Conservation (phyloP, 2,113 vertebrate species). For the Pelobates fuscus region DNA sequence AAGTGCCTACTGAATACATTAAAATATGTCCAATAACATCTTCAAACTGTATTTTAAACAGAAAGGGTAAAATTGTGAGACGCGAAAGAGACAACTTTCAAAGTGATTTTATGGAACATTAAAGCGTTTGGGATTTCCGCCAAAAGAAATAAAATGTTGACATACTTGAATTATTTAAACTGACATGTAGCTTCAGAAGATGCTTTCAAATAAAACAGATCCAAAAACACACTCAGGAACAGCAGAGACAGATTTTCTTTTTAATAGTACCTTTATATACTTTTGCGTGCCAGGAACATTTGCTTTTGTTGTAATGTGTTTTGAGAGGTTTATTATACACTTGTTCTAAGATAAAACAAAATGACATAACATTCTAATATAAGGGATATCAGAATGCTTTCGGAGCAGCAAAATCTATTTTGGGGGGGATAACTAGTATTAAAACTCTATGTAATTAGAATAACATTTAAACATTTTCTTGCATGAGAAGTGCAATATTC, state of each 20-base stretch:
- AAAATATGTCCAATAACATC: conserved; percentile 15
- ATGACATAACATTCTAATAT: too few relatives aligned
- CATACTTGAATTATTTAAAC: conserved; percentile 43
- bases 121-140: conserved; percentile 31
- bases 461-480: too few relatives aligned
- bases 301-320: neutral
- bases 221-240: conserved; percentile 10
- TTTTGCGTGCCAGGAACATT: conserved; percentile 5
- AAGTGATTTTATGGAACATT: conserved; percentile 28
- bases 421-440: too few relatives aligned
- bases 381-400: too few relatives aligned
- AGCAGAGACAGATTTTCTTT: neutral
- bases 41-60: conserved; percentile 4
- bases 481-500: too few relatives aligned
- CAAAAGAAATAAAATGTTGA: conserved; percentile 41
- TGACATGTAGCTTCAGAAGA: conserved; percentile 30
- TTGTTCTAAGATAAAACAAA: too few relatives aligned
- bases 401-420: too few relatives aligned
- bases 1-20: conserved; percentile 5
- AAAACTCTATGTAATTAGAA: too few relatives aligned
- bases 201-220: conserved; percentile 27
- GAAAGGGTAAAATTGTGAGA: neutral
- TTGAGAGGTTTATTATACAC: neutral
- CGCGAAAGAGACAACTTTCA: conserved; percentile 20
- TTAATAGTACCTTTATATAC: conserved; percentile 6